Evolutionary conservation across 2,797 vertebrate genomes (phyloP).

Genomic region (Sarcophilus harrisii): DNA sequence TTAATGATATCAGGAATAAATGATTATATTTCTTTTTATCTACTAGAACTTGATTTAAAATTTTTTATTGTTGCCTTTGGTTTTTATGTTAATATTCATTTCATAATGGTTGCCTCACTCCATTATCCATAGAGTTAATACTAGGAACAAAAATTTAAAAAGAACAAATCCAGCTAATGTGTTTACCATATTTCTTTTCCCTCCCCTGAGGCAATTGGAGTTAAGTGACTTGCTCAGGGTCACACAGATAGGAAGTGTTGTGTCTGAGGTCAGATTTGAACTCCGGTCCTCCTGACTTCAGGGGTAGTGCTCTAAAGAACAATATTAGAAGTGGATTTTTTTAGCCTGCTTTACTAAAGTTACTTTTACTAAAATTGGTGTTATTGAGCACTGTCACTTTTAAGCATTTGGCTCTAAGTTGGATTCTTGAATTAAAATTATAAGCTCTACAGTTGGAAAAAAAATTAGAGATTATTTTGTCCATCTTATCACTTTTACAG

Average conservation of each 20-base stretch:
- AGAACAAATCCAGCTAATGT: background rate
- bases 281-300: too few species aligned
- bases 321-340: slow-evolving; percentile 29
- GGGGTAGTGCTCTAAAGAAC: background rate
- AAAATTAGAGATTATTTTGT: background rate
- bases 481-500: background rate
- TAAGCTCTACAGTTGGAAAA: background rate
- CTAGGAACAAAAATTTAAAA: background rate
- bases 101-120: background rate
- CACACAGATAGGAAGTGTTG: too few species aligned
- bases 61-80: background rate
- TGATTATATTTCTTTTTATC: background rate
- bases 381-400: background rate
- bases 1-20: background rate
- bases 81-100: background rate
- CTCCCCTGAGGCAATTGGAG: too few species aligned
- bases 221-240: too few species aligned
- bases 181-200: background rate
- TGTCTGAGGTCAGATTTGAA: too few species aligned
- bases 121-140: background rate
- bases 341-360: slow-evolving; percentile 14
- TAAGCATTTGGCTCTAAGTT: background rate
- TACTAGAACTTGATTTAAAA: background rate
- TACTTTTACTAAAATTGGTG: slow-evolving; percentile 25
- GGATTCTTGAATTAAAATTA: slow-evolving; percentile 12